Evolutionary conservation across 2,797 vertebrate species (phyloP).

Genomic region (Podarcis siculus): DNA sequence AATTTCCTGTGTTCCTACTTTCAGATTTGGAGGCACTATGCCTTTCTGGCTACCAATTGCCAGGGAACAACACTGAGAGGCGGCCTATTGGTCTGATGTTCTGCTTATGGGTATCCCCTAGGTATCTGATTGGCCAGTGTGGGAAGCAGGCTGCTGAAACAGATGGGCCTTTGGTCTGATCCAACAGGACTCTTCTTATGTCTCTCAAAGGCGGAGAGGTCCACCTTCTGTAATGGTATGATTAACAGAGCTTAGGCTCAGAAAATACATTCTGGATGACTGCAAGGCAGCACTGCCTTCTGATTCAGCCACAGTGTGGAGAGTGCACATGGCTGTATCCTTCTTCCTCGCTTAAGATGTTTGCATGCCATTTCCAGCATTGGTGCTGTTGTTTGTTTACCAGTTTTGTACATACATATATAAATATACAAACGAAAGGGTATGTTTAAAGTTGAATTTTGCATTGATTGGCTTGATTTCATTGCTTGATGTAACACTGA

Average conservation of each 20-base stretch:
- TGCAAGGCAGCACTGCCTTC: neutral
- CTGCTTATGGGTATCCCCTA: neutral
- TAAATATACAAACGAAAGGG: neutral
- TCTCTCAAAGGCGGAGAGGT: neutral
- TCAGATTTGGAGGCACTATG: neutral
- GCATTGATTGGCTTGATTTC: conserved; percentile 30
- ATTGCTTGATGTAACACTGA: conserved; percentile 24
- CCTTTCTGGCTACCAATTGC: too few relatives aligned
- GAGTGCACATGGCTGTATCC: neutral
- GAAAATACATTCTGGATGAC: too few relatives aligned
- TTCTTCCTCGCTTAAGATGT: neutral
- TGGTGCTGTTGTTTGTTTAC: conserved; percentile 30
- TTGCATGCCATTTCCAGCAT: neutral
- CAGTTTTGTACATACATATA: neutral
- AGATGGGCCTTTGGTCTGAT: neutral
- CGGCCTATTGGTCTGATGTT: neutral
- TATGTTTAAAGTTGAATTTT: conserved; percentile 27
- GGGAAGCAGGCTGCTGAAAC: neutral
- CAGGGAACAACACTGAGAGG: neutral
- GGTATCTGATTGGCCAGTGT: neutral
- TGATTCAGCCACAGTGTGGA: neutral
- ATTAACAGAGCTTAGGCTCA: neutral
- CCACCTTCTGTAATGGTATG: neutral
- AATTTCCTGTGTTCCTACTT: too few relatives aligned
- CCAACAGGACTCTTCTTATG: neutral